Conservation (phyloP, 2,113 vertebrate species). For the Rhynchomys soricoides region DNA sequence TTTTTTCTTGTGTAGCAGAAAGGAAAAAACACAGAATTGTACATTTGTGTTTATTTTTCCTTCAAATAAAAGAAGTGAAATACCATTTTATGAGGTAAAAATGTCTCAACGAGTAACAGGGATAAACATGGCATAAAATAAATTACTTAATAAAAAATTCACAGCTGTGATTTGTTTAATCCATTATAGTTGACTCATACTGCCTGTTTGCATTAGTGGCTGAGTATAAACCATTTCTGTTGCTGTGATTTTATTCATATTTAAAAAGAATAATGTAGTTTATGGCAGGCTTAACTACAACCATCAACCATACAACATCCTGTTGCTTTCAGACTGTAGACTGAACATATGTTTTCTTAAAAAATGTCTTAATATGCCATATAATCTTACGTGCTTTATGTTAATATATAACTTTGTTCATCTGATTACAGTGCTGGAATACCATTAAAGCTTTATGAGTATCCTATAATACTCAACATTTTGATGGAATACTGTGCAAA, state of each 20-base stretch:
- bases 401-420: slow-evolving; percentile 74
- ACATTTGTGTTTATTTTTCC: slow-evolving; percentile 49
- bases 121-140: slow-evolving; percentile 65
- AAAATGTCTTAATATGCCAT: slow-evolving; percentile 57
- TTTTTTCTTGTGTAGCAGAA: slow-evolving; percentile 26
- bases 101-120: slow-evolving; percentile 38
- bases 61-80: slow-evolving; percentile 63
- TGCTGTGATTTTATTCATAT: slow-evolving; percentile 76
- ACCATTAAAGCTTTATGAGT: slow-evolving; percentile 75
- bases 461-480: slow-evolving; percentile 61
- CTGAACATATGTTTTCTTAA: slow-evolving; percentile 79
- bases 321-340: slow-evolving; percentile 72
- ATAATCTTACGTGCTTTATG: slow-evolving; percentile 69
- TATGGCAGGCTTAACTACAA: slow-evolving; percentile 73
- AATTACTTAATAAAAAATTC: slow-evolving; percentile 71
- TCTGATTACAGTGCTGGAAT: slow-evolving; percentile 70
- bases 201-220: slow-evolving; percentile 75
- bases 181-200: slow-evolving; percentile 67
- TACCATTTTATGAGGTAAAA: slow-evolving; percentile 54
- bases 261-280: slow-evolving; percentile 82
- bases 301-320: slow-evolving; percentile 66
- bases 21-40: not conserved
- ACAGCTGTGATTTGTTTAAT: slow-evolving; percentile 71
- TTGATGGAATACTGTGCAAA: slow-evolving; percentile 68
- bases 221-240: slow-evolving; percentile 78